Evolutionary conservation across 2,888 invertebrate genomes (phyloP).

Genomic region (Acanthosepion lycidas): DNA sequence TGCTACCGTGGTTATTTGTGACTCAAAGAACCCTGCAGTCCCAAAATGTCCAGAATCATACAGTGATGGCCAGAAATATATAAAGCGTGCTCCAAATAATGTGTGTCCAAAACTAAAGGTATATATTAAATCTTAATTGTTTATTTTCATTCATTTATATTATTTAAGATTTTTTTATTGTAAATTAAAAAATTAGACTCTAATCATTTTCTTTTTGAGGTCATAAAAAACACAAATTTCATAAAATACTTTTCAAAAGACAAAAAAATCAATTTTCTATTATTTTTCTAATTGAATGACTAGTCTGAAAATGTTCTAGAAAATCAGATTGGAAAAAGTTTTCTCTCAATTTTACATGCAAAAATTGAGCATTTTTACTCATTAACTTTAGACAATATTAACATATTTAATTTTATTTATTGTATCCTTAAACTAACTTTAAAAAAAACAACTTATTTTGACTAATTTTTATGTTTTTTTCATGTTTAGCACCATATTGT

Average conservation of each 20-base stretch:
- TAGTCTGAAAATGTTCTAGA: too few species aligned
- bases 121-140: not conserved
- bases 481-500: too few species aligned
- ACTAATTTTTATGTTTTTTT: too few species aligned
- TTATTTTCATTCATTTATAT: not conserved
- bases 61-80: constrained; percentile 66
- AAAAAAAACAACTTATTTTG: too few species aligned
- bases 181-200: not conserved
- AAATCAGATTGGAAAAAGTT: not conserved
- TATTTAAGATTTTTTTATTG: not conserved
- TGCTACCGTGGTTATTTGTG: constrained; percentile 66
- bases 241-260: too few species aligned
- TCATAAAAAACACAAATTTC: too few species aligned
- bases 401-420: too few species aligned
- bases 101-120: constrained; percentile 65
- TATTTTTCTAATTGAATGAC: too few species aligned
- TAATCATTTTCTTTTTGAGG: not conserved
- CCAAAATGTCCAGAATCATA: constrained; percentile 65
- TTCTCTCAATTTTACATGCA: not conserved
- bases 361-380: too few species aligned
- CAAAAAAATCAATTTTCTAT: too few species aligned
- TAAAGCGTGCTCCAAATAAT: constrained; percentile 63
- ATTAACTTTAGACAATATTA: too few species aligned
- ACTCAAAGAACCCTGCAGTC: constrained; percentile 62
- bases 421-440: too few species aligned